Evolutionary conservation across 1,140 invertebrate genomes (phyloP), one percentile per base, ranked within the genome.

Genomic region (Idris sp.): DNA sequence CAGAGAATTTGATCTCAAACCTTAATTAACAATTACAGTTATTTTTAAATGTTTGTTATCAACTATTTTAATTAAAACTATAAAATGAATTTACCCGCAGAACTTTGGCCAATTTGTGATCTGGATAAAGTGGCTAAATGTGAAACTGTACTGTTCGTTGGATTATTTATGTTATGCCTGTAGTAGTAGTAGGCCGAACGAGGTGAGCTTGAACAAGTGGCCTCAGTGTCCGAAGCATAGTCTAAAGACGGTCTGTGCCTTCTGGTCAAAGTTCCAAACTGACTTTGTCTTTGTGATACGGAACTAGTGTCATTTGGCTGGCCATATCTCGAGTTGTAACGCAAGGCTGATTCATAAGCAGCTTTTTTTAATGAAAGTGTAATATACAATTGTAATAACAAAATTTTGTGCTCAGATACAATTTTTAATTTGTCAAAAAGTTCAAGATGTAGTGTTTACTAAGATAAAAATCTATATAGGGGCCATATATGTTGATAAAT

Each of bases 161-260:
- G 82, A 76, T 86, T 86, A 40, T 78, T 83, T 67, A 86, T 74
- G 56, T 89, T 87, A 35, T 90, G 89, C 83, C 89, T 90, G 77
- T 93, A 93, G 80, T 93, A 95, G 79, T 95, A 95, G 81, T 94
- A 94, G 26, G 92, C 92, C 28, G 92, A 91, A 59, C 93, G 89
- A 10, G 92, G 91, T 10, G 93, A 93, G 15, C 87, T 87, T 5
- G 88, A 87, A 62, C 92, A 93, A 0, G 93, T 93, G 1, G 95
- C 94, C 89, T 99, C 97, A 0, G 97, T 98, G 81, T 98, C 97
- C 9, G 96, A 98, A 22, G 95, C 95, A 83, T 96, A 97, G 85
- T 96, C 95, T 69, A 96, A 87, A 35, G 93, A 92, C 14, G 91
- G 89, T 62, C 93, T 88, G 74, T 93, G 92, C 64, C 93, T 89